Base-by-base conservation (phyloP, 2,113 vertebrate species). In the Cynoglossus semilaevis region DNA sequence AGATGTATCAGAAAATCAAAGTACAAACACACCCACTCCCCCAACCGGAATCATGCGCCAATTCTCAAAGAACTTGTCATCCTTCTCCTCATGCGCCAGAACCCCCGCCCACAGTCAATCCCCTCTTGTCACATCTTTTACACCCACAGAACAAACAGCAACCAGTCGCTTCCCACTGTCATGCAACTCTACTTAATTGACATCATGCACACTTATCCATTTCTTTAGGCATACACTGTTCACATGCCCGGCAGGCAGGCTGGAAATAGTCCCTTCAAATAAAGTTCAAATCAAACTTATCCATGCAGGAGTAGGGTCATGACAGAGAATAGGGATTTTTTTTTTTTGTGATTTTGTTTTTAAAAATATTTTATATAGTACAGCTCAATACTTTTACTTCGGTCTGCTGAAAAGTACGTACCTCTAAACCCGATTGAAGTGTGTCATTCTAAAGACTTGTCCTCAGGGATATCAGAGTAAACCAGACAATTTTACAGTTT, bases 171-270 rank as follows among this genome's bases (percentile, higher is more conserved):
- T 64, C 66, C 67, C 63, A 45, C 77, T 74, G 63, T 77, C 88
- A 90, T 88, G 87, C 85, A 83, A 59, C 70, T 69, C 68, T 67
- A 72, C 62, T 51, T 72, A 70, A 80, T 63, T 67, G 64, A 74
- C 71, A 69, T 73, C 85, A 86, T 86, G 84, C 88, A 81, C 77
- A 76, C 50, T 67, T 51, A 62, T 78, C 68, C 15, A 51, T 47
- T 77, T 58, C 22, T 37, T 79, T 62, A 64, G 67, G 66, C 74
- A 58, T 60, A 56, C 67, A 29, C 52, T 41, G 57, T 15, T 62
- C 60, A 55, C 74, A 76, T 70, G 67, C 58, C 76, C 67, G 8
- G 76, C 83, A 76, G 79, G 74, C 83, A 85, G 73, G 63, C 72
- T 56, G 48, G 13, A 57, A 66, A 79, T 54, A 74, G 67, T 42